phyloP scores from a whole-genome alignment of 37 sponge, comb jelly and placozoan species.

The Mnemiopsis leidyi region DNA sequence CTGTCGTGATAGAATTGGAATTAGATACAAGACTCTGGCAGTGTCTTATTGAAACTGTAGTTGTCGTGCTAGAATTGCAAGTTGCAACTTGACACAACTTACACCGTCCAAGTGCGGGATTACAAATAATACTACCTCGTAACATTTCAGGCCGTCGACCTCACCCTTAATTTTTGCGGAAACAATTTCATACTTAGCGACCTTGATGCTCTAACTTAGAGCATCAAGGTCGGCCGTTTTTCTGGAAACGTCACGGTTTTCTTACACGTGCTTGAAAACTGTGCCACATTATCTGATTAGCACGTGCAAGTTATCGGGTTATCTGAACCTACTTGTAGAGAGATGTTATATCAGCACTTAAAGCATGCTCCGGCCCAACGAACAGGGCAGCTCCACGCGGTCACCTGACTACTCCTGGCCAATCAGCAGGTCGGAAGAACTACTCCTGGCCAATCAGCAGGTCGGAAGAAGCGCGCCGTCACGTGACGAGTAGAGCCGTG shows the following conservation, averaged over 20 bases:
- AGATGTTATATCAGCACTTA: background rate
- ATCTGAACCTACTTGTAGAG: background rate
- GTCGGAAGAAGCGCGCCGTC: background rate
- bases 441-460: background rate
- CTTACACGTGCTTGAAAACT: background rate
- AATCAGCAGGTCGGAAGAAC: background rate
- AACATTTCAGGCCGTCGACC: no score
- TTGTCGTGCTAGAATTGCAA: background rate
- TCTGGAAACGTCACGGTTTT: background rate
- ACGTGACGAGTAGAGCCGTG: no score
- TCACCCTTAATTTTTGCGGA: background rate
- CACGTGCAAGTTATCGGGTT: background rate
- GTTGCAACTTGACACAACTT: no score
- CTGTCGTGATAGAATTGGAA: background rate
- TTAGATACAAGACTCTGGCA: no score
- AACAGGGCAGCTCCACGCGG: background rate
- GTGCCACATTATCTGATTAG: background rate
- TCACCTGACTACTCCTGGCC: slow-evolving; percentile 18
- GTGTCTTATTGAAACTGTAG: no score
- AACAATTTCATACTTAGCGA: background rate
- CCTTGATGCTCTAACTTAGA: no score
- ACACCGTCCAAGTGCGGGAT: background rate
- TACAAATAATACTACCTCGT: no score
- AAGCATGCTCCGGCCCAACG: background rate
- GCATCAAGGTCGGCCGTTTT: no score